Evolutionary conservation across 2,113 vertebrate species (phyloP).

Genomic region (Hypanus sabinus): DNA sequence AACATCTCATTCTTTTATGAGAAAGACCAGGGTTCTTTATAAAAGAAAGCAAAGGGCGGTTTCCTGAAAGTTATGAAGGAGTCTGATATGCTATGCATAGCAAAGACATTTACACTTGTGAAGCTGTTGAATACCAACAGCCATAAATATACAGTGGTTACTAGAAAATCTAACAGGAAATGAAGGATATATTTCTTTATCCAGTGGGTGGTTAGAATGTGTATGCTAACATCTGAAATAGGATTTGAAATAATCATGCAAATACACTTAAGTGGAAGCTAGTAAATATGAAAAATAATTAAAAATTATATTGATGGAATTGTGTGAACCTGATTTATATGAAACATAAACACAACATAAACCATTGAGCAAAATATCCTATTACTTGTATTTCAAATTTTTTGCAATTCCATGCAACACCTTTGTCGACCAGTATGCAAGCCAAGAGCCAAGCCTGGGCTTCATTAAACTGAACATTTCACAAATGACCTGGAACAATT

Average conservation of each 20-base stretch:
- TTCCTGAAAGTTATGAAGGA: not conserved
- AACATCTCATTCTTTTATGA: not conserved
- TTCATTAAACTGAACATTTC: not conserved
- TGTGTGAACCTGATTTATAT: not conserved
- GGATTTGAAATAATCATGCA: not conserved
- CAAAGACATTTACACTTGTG: not conserved
- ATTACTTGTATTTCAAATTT: not conserved
- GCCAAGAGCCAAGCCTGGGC: not conserved
- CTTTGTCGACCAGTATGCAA: not conserved
- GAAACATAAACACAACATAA: not conserved
- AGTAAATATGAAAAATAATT: not conserved
- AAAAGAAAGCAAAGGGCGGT: not conserved
- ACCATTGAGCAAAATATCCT: not conserved
- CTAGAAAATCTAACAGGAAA: not conserved
- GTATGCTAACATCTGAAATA: not conserved
- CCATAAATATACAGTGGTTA: not conserved
- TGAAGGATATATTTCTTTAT: not conserved
- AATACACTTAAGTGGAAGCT: no score
- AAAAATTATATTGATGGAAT: not conserved
- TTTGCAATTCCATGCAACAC: not conserved
- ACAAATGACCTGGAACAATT: not conserved
- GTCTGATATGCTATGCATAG: not conserved
- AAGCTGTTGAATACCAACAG: not conserved
- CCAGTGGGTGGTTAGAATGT: not conserved
- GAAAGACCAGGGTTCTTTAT: not conserved